Base-by-base conservation (phyloP, 2,797 vertebrate genomes). In the Pseudopleuronectes americanus region DNA sequence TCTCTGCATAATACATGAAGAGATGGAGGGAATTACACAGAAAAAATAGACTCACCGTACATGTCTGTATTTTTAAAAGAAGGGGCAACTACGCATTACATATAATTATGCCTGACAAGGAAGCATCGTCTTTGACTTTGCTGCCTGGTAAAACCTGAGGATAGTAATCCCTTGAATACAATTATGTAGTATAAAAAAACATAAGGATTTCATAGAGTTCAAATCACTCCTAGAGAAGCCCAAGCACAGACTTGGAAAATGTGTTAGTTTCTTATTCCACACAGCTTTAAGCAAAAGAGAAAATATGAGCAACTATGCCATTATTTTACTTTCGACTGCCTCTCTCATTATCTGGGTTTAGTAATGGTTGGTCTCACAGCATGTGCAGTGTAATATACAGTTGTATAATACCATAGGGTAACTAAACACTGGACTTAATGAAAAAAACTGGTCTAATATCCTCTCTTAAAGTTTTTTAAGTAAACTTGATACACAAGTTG, bases 171-270 rank as follows among this genome's bases (percentile, higher is more conserved):
- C 8, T 54, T 52, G 36, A 62, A 72, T 48, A 63, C 45, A 80
- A 74, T 74, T 59, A 68, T 19, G 63, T 64, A 33, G 41, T 68
- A 31, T 84, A 80, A 88, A 83, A 82, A 76, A 84, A 74, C 61
- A 49, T 4, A 10, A 52, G 59, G 54, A 55, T 67, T 74, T 64
- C 57, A 67, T 4, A 4, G 26, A 56, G 43, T 45, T 45, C 43
- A 19, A 45, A 59, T 80, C 65, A 74, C 43, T 75, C 38, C 38
- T 24, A 1, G 45, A 75, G 64, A 74, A 49, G 64, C 65, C 61
- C n/a, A 19, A 64, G 71, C 43, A 70, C 21, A n/a, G 8, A 59
- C 67, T 74, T 51, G 6, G 59, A 74, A 74, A 81, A 84, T 71
- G 9, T 77, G 74, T 57, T 33, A 23, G 54, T 74, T 77, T 74